phyloP scores from a whole-genome alignment of 2,113 vertebrate genomes.

The Poicephalus gulielmi region DNA sequence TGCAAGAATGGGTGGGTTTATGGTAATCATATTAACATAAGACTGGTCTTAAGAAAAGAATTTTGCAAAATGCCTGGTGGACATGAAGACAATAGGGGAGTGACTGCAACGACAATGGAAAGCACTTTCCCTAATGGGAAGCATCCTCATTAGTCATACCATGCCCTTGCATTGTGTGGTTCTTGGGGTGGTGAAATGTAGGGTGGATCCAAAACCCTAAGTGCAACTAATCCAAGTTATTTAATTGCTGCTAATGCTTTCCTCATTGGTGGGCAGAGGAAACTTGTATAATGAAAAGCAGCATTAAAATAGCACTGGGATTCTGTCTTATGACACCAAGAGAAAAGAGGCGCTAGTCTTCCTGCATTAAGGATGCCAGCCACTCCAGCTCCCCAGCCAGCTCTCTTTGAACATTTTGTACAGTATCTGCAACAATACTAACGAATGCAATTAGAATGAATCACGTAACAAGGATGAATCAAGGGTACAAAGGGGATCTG shows the following conservation, averaged over 20 bases:
- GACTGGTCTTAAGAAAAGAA: neutral
- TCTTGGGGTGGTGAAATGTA: neutral
- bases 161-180: neutral
- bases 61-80: conserved; percentile 1
- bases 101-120: neutral
- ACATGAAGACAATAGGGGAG: neutral
- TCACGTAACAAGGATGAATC: neutral
- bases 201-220: neutral
- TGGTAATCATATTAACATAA: neutral
- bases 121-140: conserved; percentile 53
- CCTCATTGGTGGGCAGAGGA: neutral
- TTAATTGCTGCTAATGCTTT: neutral
- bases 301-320: neutral
- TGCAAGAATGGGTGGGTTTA: neutral
- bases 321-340: neutral
- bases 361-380: neutral
- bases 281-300: neutral
- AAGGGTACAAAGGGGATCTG: neutral
- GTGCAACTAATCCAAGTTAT: neutral
- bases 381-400: neutral
- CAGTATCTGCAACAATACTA: neutral
- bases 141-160: neutral
- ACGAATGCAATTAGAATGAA: neutral
- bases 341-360: neutral
- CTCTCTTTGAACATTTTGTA: neutral